phyloP scores from a whole-genome alignment of 2,888 invertebrate species.

The Osedax frankpressi region DNA sequence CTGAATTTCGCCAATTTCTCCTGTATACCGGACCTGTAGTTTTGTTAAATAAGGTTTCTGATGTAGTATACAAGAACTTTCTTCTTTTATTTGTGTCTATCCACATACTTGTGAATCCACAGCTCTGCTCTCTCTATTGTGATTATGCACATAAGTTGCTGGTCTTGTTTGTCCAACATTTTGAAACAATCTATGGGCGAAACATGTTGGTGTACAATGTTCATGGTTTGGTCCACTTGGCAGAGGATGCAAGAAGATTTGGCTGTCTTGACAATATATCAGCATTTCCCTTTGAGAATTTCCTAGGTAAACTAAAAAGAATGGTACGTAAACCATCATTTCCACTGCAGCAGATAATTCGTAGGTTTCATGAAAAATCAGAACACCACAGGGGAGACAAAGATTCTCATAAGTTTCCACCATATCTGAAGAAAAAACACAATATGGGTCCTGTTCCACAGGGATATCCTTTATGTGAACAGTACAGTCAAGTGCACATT shows the following conservation, averaged over 20 bases:
- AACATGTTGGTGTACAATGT: slow-evolving; percentile 2
- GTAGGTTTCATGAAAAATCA: not conserved
- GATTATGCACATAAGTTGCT: slow-evolving; percentile 4
- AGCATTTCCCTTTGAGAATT: not conserved
- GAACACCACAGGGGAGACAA: not conserved
- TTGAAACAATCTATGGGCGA: not conserved
- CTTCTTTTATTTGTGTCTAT: slow-evolving; percentile 23
- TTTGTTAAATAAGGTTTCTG: slow-evolving; percentile 23
- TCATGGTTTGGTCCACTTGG: slow-evolving; percentile 1
- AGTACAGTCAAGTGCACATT: not conserved
- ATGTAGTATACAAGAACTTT: slow-evolving; percentile 28
- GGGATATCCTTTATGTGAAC: slow-evolving; percentile 10
- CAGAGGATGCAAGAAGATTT: not conserved
- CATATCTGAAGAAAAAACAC: not conserved
- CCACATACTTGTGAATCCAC: slow-evolving; percentile 1
- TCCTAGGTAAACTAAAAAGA: slow-evolving; percentile 6
- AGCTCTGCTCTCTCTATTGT: not conserved
- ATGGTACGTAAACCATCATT: slow-evolving; percentile 1
- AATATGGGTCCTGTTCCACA: not conserved
- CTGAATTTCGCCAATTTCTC: slow-evolving; percentile 32
- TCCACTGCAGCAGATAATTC: slow-evolving; percentile 8
- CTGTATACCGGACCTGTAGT: slow-evolving; percentile 31
- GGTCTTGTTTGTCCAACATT: not conserved
- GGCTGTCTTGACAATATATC: not conserved
- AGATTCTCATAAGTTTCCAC: not conserved